Percentiles rank a stretch among this genome's conserved stretches.
phyloP scores from a whole-genome alignment of 2,888 invertebrate species.

The Volucella inflata region DNA sequence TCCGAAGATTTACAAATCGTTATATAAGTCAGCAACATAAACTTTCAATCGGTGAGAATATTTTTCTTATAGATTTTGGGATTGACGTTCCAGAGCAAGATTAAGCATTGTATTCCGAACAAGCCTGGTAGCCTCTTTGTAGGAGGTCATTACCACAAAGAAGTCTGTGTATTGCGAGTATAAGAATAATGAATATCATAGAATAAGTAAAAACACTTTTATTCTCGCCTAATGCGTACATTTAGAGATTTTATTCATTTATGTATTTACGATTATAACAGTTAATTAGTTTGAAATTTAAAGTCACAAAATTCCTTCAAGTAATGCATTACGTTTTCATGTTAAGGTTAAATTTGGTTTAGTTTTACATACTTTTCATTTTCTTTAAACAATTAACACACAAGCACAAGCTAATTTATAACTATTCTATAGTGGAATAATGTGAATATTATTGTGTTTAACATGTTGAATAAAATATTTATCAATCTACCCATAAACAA shows the following conservation, averaged over 20 bases:
- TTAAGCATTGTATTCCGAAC: too few species aligned
- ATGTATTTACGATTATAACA: conserved; percentile 41
- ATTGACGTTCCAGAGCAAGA: too few species aligned
- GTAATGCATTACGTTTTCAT: conserved; percentile 22
- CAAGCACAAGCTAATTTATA: conserved; percentile 45
- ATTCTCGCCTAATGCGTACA: conserved; percentile 30
- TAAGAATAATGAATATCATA: too few species aligned
- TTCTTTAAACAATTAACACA: conserved; percentile 51
- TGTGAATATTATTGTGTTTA: conserved; percentile 23
- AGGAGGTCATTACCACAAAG: too few species aligned
- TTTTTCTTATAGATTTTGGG: too few species aligned
- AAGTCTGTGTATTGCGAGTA: too few species aligned
- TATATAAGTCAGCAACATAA: too few species aligned
- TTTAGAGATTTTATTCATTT: conserved; percentile 51
- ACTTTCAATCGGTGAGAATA: too few species aligned
- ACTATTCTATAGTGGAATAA: conserved; percentile 52
- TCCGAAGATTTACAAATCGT: too few species aligned
- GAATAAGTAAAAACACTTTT: background rate
- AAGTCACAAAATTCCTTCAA: background rate
- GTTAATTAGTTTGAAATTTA: conserved; percentile 19
- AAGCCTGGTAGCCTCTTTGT: too few species aligned
- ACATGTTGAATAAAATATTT: conserved; percentile 25
- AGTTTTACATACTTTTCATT: background rate
- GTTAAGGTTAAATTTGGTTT: conserved; percentile 25
- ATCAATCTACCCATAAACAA: conserved; percentile 30